Base-by-base conservation (phyloP, 64 coral and sea anemone species). In the Montipora sp. region DNA sequence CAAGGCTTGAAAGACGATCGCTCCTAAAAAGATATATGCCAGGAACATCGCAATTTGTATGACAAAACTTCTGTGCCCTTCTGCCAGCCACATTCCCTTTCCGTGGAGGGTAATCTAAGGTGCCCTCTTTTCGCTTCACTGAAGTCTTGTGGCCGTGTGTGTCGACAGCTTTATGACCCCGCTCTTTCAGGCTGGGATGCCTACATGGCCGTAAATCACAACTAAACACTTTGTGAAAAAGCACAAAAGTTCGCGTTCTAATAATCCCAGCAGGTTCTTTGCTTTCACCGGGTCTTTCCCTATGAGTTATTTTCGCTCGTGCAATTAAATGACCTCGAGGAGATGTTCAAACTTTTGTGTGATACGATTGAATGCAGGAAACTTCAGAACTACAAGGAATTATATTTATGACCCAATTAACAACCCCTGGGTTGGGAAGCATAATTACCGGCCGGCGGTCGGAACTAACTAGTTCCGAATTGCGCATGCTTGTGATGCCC, bases 1-100 rank as follows among this genome's bases (percentile, higher is more conserved):
- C 47, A 98, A 75, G 19, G 95, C 95, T 94, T 98, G 95, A 72
- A 98, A 98, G 77, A 98, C 88, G 44, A 98, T 77, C 3, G 95
- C 95, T 78, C 95, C 95, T 43, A 98, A 51, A 6, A 94, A 79
- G 36, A 98, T 92, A 60, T 98, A 98, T 20, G 83, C 89, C 46
- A 98, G 88, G 79, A 98, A 98, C 12, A 94, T 4, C 18, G 75
- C 92, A 73, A 94, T 92, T 15, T 89, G 89, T 27, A 94, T 59
- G 19, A 94, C 69, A 3, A 98, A 89, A 73, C 94, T 90, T 77
- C 71, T 94, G 13, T 89, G 94, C n/a, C 92, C 87, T 74, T 91
- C 77, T 59, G 89, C 87, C 8, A 91, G 51, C 92, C 95, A 98
- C 95, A 98, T 97, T 69, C 71, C 88, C 48, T 18, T 27, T 60